A percentile compares a stretch with the other conserved stretches of the same genome.
These are phyloP conservation scores for Branchinecta lynchi DNA, from an alignment of 1,140 invertebrate species.

Conservation along the genomic window DNA sequence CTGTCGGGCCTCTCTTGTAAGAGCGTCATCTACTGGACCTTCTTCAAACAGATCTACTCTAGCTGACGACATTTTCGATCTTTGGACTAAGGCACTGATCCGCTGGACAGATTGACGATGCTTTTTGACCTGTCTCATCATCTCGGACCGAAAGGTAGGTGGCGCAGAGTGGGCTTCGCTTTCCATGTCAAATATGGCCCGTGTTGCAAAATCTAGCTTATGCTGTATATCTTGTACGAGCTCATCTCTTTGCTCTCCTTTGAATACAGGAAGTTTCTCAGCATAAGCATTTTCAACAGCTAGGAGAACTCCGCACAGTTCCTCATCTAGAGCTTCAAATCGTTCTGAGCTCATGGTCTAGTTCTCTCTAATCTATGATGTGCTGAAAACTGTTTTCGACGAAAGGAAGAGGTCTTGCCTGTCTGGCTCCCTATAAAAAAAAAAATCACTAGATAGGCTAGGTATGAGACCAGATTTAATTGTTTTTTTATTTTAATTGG, in stretches of 20 bases:
- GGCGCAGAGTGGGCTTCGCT: neutral
- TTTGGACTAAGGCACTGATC: neutral
- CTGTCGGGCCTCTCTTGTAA: neutral
- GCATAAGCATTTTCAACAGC: neutral
- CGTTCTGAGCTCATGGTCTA: slow-evolving; percentile 1
- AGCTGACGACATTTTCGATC: neutral
- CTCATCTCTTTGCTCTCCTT: neutral
- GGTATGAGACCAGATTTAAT: too few species aligned
- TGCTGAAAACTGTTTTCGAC: too few species aligned
- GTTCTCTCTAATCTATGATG: neutral
- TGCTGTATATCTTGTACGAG: neutral
- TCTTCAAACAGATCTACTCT: neutral
- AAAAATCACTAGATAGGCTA: too few species aligned
- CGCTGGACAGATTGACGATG: neutral
- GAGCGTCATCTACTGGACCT: neutral
- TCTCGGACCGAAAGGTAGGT: neutral
- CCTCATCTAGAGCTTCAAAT: slow-evolving; percentile 1
- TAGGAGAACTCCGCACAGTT: neutral
- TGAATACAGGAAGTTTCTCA: neutral
- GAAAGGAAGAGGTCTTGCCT: too few species aligned
- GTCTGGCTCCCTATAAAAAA: too few species aligned
- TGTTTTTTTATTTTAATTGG: too few species aligned
- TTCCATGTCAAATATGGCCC: neutral
- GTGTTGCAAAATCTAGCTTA: neutral
- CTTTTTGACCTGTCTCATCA: neutral